A percentile compares a stretch with the other conserved stretches of the same genome.
Conservation (phyloP, 2,888 invertebrate genomes). For the Ceriagrion tenellum region DNA sequence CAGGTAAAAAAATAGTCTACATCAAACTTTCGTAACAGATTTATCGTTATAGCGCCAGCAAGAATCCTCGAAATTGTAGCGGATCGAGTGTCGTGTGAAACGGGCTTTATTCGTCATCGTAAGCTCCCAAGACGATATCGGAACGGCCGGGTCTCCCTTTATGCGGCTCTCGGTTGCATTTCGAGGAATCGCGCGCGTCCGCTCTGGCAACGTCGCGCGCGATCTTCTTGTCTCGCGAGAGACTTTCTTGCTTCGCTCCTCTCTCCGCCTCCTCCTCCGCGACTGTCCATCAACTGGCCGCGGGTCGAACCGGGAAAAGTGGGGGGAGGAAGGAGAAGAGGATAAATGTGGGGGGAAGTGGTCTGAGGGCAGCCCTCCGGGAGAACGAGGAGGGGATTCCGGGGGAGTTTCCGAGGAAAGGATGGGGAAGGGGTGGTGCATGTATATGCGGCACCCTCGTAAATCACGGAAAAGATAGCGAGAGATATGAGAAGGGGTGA, state of each 20-base stretch:
- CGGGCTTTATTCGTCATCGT: no score
- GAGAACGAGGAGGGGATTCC: not conserved
- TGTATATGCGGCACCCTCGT: not conserved
- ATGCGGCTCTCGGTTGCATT: not conserved
- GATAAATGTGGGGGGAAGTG: not conserved
- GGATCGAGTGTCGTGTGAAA: no score
- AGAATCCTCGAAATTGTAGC: no score
- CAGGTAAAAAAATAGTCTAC: no score
- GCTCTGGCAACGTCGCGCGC: not conserved
- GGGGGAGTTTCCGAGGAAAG: not conserved
- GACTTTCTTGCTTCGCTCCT: not conserved
- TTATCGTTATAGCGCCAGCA: no score
- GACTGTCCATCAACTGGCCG: not conserved
- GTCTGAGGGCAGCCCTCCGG: not conserved
- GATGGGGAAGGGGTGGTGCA: not conserved
- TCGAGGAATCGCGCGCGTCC: not conserved
- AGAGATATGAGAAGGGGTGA: not conserved
- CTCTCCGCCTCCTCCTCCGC: not conserved
- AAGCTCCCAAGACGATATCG: no score
- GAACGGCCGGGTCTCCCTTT: not conserved
- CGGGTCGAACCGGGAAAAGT: not conserved
- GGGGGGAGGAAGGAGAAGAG: not conserved
- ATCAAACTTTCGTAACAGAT: no score
- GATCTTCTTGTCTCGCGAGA: not conserved
- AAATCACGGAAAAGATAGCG: constrained; percentile 3